A percentile compares a stretch with the other conserved stretches of the same genome.
phyloP scores from a whole-genome alignment of 2,797 vertebrate species.

The Nannoperca obscura region DNA sequence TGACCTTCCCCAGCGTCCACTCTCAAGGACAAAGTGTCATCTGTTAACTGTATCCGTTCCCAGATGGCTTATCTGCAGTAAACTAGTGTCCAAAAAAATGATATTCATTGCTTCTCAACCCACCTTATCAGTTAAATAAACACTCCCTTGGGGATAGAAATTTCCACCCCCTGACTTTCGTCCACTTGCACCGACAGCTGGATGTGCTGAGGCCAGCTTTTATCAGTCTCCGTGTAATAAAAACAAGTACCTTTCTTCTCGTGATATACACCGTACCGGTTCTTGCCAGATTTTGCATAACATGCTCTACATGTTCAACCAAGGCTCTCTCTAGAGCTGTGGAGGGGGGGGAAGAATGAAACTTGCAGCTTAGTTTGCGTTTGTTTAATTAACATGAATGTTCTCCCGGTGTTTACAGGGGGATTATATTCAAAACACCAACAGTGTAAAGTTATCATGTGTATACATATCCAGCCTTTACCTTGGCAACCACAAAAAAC shows the following conservation, averaged over 20 bases:
- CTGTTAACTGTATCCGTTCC: constrained; percentile 86
- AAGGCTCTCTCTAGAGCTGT: constrained; percentile 4
- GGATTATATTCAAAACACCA: constrained; percentile 27
- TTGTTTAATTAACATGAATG: constrained; percentile 29
- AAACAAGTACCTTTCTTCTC: constrained; percentile 75
- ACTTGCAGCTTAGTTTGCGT: constrained; percentile 14
- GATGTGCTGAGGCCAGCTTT: constrained; percentile 72
- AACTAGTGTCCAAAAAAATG: constrained; percentile 90
- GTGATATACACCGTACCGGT: constrained; percentile 60
- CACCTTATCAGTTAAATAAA: constrained; percentile 93
- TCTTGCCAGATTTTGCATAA: constrained; percentile 9
- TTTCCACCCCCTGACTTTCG: constrained; percentile 77
- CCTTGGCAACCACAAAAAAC: constrained; percentile 3
- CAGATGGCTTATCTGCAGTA: constrained; percentile 89
- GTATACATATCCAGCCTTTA: constrained; percentile 20
- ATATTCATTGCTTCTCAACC: constrained; percentile 95
- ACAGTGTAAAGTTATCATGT: constrained; percentile 20
- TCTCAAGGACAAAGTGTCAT: constrained; percentile 84
- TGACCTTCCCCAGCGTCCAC: constrained; percentile 71
- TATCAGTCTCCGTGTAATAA: constrained; percentile 81
- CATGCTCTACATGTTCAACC: constrained; percentile 9
- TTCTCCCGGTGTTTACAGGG: constrained; percentile 26
- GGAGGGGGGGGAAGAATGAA: neutral
- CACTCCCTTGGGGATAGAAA: constrained; percentile 83
- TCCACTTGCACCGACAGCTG: constrained; percentile 71